Conservation (phyloP, 2,888 invertebrate species). For the Drosophila infuscata region DNA sequence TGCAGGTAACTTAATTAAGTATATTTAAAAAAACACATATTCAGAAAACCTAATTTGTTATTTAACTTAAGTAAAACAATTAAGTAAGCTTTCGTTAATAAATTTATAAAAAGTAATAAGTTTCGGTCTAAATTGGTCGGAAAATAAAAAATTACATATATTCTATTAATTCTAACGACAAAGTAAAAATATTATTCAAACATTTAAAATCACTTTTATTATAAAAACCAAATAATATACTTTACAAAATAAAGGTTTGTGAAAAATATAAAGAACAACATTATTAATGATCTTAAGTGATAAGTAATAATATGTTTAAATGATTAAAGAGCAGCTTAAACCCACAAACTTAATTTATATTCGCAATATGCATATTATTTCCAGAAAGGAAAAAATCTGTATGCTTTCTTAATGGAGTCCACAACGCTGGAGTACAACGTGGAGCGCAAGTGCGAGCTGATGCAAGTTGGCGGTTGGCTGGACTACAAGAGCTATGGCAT, state of each 20-base stretch:
- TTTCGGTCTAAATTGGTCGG: too few species aligned
- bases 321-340: not conserved
- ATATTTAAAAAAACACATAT: not conserved
- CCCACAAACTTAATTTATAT: not conserved
- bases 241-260: not conserved
- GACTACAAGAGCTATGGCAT: constrained; percentile 98
- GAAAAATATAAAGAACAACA: not conserved
- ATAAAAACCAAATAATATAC: not conserved
- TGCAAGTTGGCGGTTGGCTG: constrained; percentile 92
- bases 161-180: too few species aligned
- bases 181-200: too few species aligned
- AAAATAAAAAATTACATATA: too few species aligned
- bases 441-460: constrained; percentile 93
- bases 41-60: not conserved
- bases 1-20: constrained; percentile 83
- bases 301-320: not conserved
- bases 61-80: too few species aligned
- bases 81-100: too few species aligned
- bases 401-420: constrained; percentile 98
- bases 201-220: too few species aligned
- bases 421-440: constrained; percentile 96
- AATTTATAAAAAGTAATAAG: too few species aligned
- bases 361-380: not conserved
- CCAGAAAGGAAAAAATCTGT: constrained; percentile 90
- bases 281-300: not conserved